phyloP scores from a whole-genome alignment of 2,888 invertebrate species.

The Cataglyphis altisquamis region DNA sequence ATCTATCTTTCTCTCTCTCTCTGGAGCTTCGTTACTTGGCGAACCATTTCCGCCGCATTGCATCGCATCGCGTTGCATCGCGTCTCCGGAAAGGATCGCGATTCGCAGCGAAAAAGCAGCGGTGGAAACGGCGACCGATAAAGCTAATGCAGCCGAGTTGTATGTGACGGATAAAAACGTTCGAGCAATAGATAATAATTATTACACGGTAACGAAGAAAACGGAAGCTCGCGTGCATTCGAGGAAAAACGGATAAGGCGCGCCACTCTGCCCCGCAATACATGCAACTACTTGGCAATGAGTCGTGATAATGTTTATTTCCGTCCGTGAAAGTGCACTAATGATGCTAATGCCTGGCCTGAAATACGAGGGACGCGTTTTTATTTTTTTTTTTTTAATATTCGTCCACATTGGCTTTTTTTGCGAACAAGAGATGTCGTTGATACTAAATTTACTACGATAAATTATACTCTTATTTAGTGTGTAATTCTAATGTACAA shows the following conservation, averaged over 20 bases:
- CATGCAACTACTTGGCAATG: slow-evolving; percentile 70
- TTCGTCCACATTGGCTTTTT: background rate
- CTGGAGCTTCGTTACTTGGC: slow-evolving; percentile 18
- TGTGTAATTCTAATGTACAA: background rate
- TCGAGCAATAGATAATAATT: slow-evolving; percentile 77
- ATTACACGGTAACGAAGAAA: slow-evolving; percentile 74
- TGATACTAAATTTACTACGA: background rate
- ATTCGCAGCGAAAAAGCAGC: slow-evolving; percentile 49
- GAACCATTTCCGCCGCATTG: slow-evolving; percentile 25
- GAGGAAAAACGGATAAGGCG: slow-evolving; percentile 70
- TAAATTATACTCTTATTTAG: background rate
- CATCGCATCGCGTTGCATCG: background rate
- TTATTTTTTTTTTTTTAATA: slow-evolving; percentile 14
- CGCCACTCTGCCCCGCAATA: slow-evolving; percentile 62
- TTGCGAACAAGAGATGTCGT: background rate
- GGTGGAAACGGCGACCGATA: slow-evolving; percentile 58
- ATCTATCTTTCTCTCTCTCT: background rate
- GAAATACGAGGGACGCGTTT: slow-evolving; percentile 32
- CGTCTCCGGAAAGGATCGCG: background rate
- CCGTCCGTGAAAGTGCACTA: slow-evolving; percentile 64
- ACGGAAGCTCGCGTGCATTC: slow-evolving; percentile 76
- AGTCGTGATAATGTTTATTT: slow-evolving; percentile 74
- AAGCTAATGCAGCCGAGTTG: slow-evolving; percentile 74
- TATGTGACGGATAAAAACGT: slow-evolving; percentile 68
- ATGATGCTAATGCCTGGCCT: slow-evolving; percentile 53